These are phyloP conservation scores for Chaenogobius annularis DNA, from an alignment of 2,113 vertebrate genomes.

Conservation along the genomic window DNA sequence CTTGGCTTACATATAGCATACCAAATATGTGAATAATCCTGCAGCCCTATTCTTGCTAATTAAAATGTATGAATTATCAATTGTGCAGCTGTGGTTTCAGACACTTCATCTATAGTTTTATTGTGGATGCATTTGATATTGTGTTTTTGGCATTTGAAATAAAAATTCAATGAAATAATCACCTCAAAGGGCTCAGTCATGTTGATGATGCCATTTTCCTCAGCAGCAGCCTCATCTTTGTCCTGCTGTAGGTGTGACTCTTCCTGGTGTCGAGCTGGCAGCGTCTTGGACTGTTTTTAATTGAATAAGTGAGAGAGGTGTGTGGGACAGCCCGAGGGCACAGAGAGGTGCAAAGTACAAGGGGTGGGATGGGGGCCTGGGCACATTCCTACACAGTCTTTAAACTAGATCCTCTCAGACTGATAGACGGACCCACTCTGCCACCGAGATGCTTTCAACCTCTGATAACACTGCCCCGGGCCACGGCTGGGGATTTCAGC, in stretches of 20 bases:
- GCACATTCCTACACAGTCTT: conserved; percentile 54
- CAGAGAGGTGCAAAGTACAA: background rate
- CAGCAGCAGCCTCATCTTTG: background rate
- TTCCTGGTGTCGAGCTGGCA: conserved; percentile 25
- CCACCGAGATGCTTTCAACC: conserved; percentile 48
- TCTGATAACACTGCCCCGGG: conserved; percentile 47
- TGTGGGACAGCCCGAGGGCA: conserved; percentile 31
- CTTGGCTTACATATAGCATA: background rate
- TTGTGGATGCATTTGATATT: background rate
- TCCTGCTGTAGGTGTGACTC: background rate
- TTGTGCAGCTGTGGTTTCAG: no score
- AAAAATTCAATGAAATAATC: no score
- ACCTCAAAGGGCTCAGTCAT: no score
- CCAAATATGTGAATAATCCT: background rate
- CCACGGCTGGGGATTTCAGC: conserved; percentile 54
- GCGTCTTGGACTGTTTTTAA: conserved; percentile 55
- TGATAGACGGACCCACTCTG: conserved; percentile 56
- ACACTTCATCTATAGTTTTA: background rate
- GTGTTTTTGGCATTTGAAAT: background rate
- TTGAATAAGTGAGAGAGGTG: conserved; percentile 55
- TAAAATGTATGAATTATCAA: no score
- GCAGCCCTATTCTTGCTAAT: no score
- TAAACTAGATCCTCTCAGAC: conserved; percentile 59
- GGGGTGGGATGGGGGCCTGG: conserved; percentile 48
- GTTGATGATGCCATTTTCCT: no score